These are phyloP conservation scores for Myxocyprinus asiaticus DNA, from an alignment of 2,113 vertebrate genomes.

Conservation along the genomic window DNA sequence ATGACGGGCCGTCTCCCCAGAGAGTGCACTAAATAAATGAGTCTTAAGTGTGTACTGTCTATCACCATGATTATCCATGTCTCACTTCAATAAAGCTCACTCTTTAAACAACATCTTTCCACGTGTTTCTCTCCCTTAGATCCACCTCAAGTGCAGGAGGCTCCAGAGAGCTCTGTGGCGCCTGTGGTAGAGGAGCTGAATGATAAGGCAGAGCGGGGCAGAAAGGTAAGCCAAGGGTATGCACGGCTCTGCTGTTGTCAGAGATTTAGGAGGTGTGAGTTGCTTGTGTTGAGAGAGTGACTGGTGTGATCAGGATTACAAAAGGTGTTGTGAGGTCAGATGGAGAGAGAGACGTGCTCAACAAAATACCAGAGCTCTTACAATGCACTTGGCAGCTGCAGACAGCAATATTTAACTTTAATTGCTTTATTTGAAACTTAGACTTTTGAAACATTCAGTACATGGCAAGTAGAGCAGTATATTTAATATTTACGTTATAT, in stretches of 20 bases:
- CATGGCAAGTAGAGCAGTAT: too few species aligned
- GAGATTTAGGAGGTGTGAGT: conserved; percentile 18
- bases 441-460: too few species aligned
- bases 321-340: neutral
- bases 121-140: conserved; percentile 42
- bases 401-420: neutral
- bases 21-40: neutral
- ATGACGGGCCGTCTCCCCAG: neutral
- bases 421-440: too few species aligned
- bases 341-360: neutral
- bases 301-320: conserved; percentile 42
- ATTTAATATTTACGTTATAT: too few species aligned
- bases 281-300: conserved; percentile 46
- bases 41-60: conserved; percentile 3
- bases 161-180: conserved; percentile 16
- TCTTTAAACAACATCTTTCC: conserved; percentile 20
- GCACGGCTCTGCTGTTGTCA: neutral
- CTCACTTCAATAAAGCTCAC: neutral
- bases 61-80: neutral
- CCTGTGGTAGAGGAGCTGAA: conserved; percentile 26
- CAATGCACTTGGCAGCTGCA: neutral
- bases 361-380: conserved; percentile 17
- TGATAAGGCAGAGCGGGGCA: conserved; percentile 22
- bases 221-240: conserved; percentile 43
- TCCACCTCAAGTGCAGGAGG: conserved; percentile 25